Percentiles rank a stretch among this genome's conserved stretches.
These are phyloP conservation scores for Nymphalis urticae DNA, from an alignment of 2,888 invertebrate species.

Conservation along the genomic window DNA sequence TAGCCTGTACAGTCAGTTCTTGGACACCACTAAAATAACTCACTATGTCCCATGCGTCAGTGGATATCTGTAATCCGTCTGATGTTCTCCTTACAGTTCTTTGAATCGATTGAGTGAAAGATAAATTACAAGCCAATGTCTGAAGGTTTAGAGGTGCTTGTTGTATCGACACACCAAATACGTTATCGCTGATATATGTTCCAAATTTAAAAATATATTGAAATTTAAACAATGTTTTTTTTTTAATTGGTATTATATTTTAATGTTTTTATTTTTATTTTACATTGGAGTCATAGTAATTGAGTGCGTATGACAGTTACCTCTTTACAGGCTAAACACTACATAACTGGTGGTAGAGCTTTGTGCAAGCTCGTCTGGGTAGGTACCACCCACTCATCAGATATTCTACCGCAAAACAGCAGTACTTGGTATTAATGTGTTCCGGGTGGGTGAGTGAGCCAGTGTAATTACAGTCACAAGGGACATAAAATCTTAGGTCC, in stretches of 20 bases:
- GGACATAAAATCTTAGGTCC: too few species aligned
- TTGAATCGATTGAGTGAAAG: constrained; percentile 28
- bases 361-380: too few species aligned
- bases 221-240: neutral
- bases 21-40: constrained; percentile 25
- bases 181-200: neutral
- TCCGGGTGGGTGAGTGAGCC: too few species aligned
- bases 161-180: constrained; percentile 13
- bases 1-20: constrained; percentile 21
- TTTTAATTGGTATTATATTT: neutral
- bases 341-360: too few species aligned
- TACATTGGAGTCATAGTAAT: too few species aligned
- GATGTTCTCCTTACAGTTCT: constrained; percentile 28
- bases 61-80: constrained; percentile 21
- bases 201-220: neutral
- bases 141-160: constrained; percentile 16
- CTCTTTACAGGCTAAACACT: too few species aligned
- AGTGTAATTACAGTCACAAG: too few species aligned
- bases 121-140: constrained; percentile 27
- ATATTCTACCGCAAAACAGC: too few species aligned
- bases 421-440: too few species aligned
- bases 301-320: too few species aligned
- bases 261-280: too few species aligned
- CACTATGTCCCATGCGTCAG: constrained; percentile 28
- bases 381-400: too few species aligned